phyloP scores from a whole-genome alignment of 2,113 vertebrate genomes.

The Podilymbus podiceps region DNA sequence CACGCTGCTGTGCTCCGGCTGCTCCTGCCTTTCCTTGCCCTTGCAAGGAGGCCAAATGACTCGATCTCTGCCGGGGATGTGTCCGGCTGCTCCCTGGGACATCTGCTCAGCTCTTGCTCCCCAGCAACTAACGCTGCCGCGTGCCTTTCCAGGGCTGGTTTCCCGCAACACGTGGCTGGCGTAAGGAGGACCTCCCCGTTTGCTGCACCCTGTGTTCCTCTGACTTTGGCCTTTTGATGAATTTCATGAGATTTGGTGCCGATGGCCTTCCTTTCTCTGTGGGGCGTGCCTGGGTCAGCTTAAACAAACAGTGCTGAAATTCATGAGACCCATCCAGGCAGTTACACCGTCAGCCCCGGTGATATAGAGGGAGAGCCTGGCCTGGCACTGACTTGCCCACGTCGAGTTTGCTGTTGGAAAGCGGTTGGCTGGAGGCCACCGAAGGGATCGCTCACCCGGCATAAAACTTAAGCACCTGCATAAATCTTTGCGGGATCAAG shows the following conservation, averaged over 20 bases:
- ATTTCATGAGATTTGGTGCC: background rate
- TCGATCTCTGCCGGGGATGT: background rate
- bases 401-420: background rate
- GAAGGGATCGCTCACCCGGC: accelerated
- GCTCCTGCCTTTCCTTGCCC: background rate
- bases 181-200: background rate
- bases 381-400: accelerated
- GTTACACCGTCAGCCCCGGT: background rate
- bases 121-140: background rate
- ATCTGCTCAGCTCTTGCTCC: accelerated
- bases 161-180: accelerated
- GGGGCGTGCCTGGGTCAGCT: background rate
- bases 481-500: background rate
- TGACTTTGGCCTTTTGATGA: background rate
- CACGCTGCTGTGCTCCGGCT: background rate
- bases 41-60: background rate
- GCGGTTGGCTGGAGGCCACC: background rate
- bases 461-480: background rate
- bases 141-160: background rate
- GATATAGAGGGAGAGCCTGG: background rate
- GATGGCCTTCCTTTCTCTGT: background rate
- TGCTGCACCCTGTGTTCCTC: background rate
- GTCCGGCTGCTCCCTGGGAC: background rate
- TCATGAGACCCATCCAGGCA: background rate
- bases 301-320: background rate